Evolutionary conservation across 2,888 invertebrate genomes (phyloP).

Genomic region (Perizoma affinitatum): DNA sequence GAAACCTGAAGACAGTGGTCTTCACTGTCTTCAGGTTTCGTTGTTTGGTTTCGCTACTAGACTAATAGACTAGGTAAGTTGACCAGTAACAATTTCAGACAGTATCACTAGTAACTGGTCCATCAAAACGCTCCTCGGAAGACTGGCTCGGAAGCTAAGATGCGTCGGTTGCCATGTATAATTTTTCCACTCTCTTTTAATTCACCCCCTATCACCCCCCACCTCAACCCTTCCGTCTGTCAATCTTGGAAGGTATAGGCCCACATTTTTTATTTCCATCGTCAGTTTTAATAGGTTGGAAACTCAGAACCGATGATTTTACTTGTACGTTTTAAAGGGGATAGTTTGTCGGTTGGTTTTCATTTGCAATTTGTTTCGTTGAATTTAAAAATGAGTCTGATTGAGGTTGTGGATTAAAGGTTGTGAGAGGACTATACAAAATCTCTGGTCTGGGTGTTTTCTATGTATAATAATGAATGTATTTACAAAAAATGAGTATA

Average conservation of each 20-base stretch:
- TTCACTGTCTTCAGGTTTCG: too few species aligned
- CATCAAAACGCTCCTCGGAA: conserved; percentile 56
- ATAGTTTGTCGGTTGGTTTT: conserved; percentile 39
- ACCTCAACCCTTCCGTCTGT: conserved; percentile 80
- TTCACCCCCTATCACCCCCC: conserved; percentile 65
- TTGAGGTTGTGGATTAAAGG: too few species aligned
- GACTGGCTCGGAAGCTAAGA: conserved; percentile 79
- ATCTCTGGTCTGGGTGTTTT: too few species aligned
- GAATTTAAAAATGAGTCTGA: background rate
- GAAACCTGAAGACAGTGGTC: too few species aligned
- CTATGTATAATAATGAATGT: too few species aligned
- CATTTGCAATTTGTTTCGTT: conserved; percentile 19
- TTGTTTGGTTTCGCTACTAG: too few species aligned
- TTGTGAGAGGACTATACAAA: too few species aligned
- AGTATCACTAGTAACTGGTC: background rate
- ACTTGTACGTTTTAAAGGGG: conserved; percentile 39
- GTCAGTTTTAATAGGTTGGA: conserved; percentile 69
- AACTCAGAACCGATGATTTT: conserved; percentile 69
- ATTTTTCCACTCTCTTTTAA: conserved; percentile 82
- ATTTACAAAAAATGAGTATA: too few species aligned
- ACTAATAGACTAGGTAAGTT: too few species aligned
- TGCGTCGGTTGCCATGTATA: conserved; percentile 82
- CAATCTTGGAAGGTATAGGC: conserved; percentile 78
- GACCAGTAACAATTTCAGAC: too few species aligned
- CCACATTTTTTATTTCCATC: conserved; percentile 66